Evolutionary conservation across 2,888 invertebrate genomes (phyloP).

Genomic region (Ferdinandea cuprea): DNA sequence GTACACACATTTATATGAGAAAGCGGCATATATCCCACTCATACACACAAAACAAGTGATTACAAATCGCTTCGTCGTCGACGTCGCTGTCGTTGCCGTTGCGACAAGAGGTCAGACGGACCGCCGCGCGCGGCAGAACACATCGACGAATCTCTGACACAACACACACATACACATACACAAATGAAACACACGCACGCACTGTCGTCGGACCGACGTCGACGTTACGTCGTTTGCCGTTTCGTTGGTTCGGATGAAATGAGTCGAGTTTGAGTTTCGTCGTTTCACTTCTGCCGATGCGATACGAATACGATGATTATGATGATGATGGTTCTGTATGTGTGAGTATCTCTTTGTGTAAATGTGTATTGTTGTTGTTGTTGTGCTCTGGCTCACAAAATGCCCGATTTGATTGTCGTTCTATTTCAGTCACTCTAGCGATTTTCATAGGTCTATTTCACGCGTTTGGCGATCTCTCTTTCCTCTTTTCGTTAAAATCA

Average conservation of each 20-base stretch:
- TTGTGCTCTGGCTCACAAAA: slow-evolving; percentile 64
- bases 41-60: slow-evolving; percentile 34
- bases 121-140: slow-evolving; percentile 14
- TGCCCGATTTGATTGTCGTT: slow-evolving; percentile 52
- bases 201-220: slow-evolving; percentile 4
- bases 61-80: slow-evolving; percentile 42
- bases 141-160: slow-evolving; percentile 1
- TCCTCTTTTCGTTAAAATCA: slow-evolving; percentile 72
- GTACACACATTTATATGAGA: not conserved
- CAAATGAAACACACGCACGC: slow-evolving; percentile 15
- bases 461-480: slow-evolving; percentile 36
- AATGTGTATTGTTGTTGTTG: slow-evolving; percentile 40
- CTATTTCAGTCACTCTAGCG: slow-evolving; percentile 59
- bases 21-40: slow-evolving; percentile 4
- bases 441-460: slow-evolving; percentile 11
- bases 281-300: slow-evolving; percentile 41
- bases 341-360: not conserved
- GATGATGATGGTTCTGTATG: not conserved
- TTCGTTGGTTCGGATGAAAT: slow-evolving; percentile 55
- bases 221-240: slow-evolving; percentile 46
- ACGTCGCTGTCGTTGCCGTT: too few species aligned
- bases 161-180: slow-evolving; percentile 14
- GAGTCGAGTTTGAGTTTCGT: slow-evolving; percentile 27
- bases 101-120: slow-evolving; percentile 24
- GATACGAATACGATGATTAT: too few species aligned